These are phyloP conservation scores for Lamellibrachia columna DNA, from an alignment of 2,888 invertebrate genomes.

Conservation along the genomic window DNA sequence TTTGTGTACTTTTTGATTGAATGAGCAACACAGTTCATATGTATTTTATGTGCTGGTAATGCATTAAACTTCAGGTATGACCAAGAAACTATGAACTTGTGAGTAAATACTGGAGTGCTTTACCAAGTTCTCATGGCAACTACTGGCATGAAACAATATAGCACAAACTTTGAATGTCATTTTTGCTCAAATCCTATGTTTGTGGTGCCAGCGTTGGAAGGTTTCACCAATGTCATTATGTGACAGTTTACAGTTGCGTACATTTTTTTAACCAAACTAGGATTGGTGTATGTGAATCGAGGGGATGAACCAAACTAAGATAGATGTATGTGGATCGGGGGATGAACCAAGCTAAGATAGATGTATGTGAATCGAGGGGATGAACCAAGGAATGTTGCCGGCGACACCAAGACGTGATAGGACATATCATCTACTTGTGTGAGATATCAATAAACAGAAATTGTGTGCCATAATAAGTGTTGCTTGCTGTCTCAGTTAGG, in stretches of 20 bases:
- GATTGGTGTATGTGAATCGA: neutral
- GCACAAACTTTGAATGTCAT: neutral
- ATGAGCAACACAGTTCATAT: neutral
- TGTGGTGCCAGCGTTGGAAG: neutral
- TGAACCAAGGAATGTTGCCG: neutral
- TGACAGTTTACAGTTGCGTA: neutral
- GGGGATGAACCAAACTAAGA: neutral
- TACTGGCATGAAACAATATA: neutral
- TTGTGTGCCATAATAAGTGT: neutral
- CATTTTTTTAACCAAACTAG: too few relatives aligned
- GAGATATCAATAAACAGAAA: neutral
- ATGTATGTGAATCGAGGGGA: neutral
- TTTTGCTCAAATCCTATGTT: neutral
- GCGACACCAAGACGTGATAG: neutral
- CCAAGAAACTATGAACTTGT: neutral
- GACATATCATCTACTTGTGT: neutral
- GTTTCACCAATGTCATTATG: neutral
- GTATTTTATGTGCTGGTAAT: neutral
- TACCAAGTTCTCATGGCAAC: neutral
- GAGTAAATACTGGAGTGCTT: neutral
- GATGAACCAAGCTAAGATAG: neutral
- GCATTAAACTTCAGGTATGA: neutral
- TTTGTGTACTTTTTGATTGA: neutral
- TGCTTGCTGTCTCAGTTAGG: neutral
- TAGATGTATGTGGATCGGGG: neutral